phyloP scores from a whole-genome alignment of 92 coral and sea anemone species.

The Actinostola sp. region DNA sequence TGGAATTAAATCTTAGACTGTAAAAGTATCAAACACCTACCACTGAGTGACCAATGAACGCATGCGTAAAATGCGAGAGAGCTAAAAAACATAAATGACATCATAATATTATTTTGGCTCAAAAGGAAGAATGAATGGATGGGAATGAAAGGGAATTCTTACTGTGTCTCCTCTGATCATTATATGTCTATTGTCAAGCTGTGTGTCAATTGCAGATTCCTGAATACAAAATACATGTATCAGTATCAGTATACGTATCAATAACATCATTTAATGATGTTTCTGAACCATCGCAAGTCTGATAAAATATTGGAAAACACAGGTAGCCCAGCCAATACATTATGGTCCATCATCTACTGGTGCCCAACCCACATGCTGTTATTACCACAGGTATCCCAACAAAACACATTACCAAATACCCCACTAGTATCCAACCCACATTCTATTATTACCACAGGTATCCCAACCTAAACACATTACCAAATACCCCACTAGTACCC shows the following conservation, averaged over 20 bases:
- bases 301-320: no score
- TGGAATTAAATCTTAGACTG: no score
- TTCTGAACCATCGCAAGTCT: no score
- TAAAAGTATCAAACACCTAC: slow-evolving; percentile 65
- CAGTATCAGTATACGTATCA: no score
- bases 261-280: no score
- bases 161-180: slow-evolving; percentile 98
- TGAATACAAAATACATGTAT: slow-evolving; percentile 14
- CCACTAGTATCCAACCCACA: no score
- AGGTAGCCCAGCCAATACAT: no score
- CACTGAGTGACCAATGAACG: slow-evolving; percentile 92
- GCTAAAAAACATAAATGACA: slow-evolving; percentile 41
- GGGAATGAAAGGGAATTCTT: slow-evolving; percentile 22
- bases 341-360: no score
- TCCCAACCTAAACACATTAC: neutral
- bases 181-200: slow-evolving; percentile 90
- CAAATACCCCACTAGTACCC: neutral
- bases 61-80: slow-evolving; percentile 91
- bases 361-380: no score
- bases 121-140: neutral
- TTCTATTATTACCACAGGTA: neutral
- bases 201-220: slow-evolving; percentile 98
- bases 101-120: no score
- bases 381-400: no score
- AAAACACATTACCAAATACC: no score